Evolutionary conservation across 1,140 invertebrate species (phyloP), one percentile per base, ranked within the genome.

Genomic region (Neotoxoptera formosana): DNA sequence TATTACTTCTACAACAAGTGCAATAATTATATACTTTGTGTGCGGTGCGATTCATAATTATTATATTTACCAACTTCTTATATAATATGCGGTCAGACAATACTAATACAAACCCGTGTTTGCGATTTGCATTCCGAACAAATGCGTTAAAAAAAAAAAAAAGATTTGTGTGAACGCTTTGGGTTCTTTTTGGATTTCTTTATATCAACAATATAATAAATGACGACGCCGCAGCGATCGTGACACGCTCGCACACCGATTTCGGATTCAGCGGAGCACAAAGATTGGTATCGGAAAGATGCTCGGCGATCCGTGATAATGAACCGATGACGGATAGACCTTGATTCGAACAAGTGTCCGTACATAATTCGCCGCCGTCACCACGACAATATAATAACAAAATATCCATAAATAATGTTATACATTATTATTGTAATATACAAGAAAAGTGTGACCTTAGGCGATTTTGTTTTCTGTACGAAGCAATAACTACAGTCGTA

Each of bases 321-420:
- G 60, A 91, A 91, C 56, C 90, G 20, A 76, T 47, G 90, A 67
- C 53, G 23, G 47, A 14, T n/a, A 88, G 86, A 76, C 90, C 90
- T 91, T 91, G 90, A 76, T 91, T 45, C 56, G n/a, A 91, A 91
- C 90, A 76, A 67, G 25, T 91, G 90, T 91, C 90, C 90, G 56
- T 60, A 76, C 3, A 91, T 91, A 91, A 91, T 91, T 91, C 90
- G 89, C 3, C 36, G 56, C 34, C 36, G 23, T 84, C 83, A 7
- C 41, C 41, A 8, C 81, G 36, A 41, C 23, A 84, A 67, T 30
- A 56, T 41, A 51, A 67, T 67, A n/a, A 67, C 9, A n/a, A 67
- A 67, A 67, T 30, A 11, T n/a, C 30, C 25, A 67, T 30, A 67
- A 30, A 67, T n/a, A 14, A 67, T 30, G 30, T 60, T 11, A 60